Base-by-base conservation (phyloP, 2,888 invertebrate species). In the Boloria euphrosyne region DNA sequence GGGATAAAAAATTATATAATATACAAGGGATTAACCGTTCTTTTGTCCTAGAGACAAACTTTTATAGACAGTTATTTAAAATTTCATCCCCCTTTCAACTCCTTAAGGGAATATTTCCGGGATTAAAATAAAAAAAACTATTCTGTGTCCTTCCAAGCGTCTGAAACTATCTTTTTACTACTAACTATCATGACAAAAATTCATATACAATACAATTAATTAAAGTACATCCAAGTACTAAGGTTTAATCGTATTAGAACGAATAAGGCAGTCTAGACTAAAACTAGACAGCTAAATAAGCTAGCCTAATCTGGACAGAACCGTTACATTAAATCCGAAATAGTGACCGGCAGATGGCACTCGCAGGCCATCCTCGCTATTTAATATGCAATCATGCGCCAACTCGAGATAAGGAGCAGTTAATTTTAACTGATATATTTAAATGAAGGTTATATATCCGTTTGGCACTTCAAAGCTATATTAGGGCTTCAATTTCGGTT, bases 361-460 rank as follows among this genome's bases (percentile, higher is more conserved):
- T 60, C 3, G 16, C n/a, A 14, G 57, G 43, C 16, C n/a, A 18
- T 13, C 22, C 16, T 59, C n/a, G 27, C 16, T 59, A 52, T 65
- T 53, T 65, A 65, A 53, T 59, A 52, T 14, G 65, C 44, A 58
- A 46, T 52, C 58, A 59, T n/a, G 46, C 38, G 31, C 52, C 47
- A 52, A 52, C 16, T 22, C 17, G 17, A 50, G 44, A 50, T 50
- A 50, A 22, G 17, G 43, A 49, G 17, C 5, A 38, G 31, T 51
- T n/a, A 14, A 18, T 16, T 58, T 7, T 46, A 31, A 47, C n/a
- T n/a, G 43, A 55, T 16, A n/a, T n/a, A 53, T 38, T 38, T 38
- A 38, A 38, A 38, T 38, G 31, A 38, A 38, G 31, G 10, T 31
- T 31, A 31, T 31, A 31, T 31, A 38, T 38, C 31, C 31, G 31